phyloP scores from a whole-genome alignment of 2,113 vertebrate species.

The Coracopsis vasa region DNA sequence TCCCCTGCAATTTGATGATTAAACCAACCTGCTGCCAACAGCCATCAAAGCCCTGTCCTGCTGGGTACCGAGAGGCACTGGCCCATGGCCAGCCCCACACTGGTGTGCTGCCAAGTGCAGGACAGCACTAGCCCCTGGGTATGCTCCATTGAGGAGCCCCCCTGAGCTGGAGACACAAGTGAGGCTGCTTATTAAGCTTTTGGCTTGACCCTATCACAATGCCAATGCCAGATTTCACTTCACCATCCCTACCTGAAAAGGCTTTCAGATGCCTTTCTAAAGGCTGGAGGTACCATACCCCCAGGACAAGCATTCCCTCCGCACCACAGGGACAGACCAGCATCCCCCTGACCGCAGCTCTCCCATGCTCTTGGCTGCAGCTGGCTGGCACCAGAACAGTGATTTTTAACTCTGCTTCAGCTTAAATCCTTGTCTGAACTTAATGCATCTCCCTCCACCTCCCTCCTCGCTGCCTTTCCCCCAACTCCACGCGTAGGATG shows the following conservation, averaged over 20 bases:
- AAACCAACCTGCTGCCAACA: background rate
- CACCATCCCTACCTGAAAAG: background rate
- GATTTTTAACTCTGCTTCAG: background rate
- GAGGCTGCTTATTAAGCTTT: background rate
- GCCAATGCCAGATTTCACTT: too few relatives aligned
- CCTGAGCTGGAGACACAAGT: background rate
- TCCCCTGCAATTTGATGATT: background rate
- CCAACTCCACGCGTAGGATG: background rate
- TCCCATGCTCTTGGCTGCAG: background rate
- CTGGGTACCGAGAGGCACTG: background rate
- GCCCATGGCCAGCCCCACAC: background rate
- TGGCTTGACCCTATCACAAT: background rate
- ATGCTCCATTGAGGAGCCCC: background rate
- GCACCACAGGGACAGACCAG: background rate
- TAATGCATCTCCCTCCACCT: background rate
- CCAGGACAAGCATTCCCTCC: accelerated
- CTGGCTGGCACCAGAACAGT: background rate
- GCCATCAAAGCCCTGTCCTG: background rate
- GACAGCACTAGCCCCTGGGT: accelerated
- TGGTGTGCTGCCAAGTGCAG: background rate
- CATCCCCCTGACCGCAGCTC: accelerated
- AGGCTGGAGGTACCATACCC: too few relatives aligned
- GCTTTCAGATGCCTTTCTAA: background rate
- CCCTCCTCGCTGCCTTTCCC: background rate
- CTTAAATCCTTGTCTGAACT: background rate